These are phyloP conservation scores for Sussaba pulchella DNA, from an alignment of 2,888 invertebrate species.

Conservation along the genomic window DNA sequence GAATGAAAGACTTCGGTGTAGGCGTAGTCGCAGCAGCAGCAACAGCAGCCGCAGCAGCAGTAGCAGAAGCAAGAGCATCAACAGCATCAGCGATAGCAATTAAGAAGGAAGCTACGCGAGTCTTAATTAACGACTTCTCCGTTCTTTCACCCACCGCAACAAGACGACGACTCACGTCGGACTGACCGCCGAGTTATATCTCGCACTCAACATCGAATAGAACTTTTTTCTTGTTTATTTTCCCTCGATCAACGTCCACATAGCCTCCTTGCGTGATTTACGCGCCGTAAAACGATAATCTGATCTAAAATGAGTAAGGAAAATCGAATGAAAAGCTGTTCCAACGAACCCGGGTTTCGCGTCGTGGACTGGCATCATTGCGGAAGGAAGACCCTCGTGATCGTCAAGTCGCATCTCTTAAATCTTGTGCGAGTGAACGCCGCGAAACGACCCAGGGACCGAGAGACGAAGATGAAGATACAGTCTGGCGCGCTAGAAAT, in stretches of 20 bases:
- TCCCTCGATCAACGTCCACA: not conserved
- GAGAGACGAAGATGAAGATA: not conserved
- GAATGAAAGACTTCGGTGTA: conserved; percentile 39
- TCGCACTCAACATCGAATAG: conserved; percentile 23
- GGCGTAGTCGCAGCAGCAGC: conserved; percentile 10
- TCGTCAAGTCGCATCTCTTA: conserved; percentile 30
- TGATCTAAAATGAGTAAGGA: conserved; percentile 20
- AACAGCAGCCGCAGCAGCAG: conserved; percentile 10
- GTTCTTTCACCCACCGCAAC: conserved; percentile 16
- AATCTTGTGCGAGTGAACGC: conserved; percentile 14
- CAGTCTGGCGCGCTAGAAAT: conserved; percentile 15
- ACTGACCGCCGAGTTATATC: conserved; percentile 20
- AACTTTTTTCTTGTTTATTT: not conserved
- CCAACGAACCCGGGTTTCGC: conserved; percentile 16
- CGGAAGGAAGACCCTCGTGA: conserved; percentile 28
- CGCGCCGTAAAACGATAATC: conserved; percentile 36
- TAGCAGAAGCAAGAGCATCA: not conserved
- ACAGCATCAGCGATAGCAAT: conserved; percentile 43
- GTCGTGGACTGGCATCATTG: conserved; percentile 9
- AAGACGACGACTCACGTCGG: conserved; percentile 26
- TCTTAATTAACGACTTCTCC: conserved; percentile 58
- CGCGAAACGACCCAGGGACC: not conserved
- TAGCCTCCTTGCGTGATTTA: conserved; percentile 13
- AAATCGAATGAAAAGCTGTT: not conserved
- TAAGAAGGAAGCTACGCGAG: conserved; percentile 54